phyloP scores from a whole-genome alignment of 2,888 invertebrate genomes.

The Philhelius pedissequus region DNA sequence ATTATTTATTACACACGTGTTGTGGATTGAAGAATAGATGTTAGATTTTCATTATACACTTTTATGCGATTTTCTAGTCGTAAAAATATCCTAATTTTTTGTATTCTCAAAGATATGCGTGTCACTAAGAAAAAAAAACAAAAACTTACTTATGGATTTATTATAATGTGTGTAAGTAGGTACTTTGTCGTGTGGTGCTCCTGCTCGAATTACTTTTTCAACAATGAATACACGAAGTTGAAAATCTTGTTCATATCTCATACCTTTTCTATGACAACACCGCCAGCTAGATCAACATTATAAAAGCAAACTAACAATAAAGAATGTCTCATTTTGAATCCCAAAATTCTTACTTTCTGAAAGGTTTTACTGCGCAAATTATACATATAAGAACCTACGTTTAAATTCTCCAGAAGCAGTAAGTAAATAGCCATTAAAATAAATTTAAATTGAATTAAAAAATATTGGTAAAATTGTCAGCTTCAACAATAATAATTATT shows the following conservation, averaged over 20 bases:
- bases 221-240: conserved; percentile 24
- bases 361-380: neutral
- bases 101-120: conserved; percentile 4
- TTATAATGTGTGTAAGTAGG: no score
- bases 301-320: conserved; percentile 9
- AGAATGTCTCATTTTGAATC: neutral
- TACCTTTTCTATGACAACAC: conserved; percentile 15
- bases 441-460: neutral
- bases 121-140: neutral
- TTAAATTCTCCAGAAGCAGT: neutral
- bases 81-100: neutral
- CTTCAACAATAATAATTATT: neutral
- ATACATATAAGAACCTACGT: neutral
- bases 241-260: conserved; percentile 31
- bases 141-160: conserved; percentile 10
- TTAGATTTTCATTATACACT: neutral
- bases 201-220: neutral
- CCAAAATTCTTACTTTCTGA: neutral
- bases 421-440: neutral
- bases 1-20: neutral
- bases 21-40: neutral
- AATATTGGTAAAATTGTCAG: neutral
- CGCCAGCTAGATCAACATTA: neutral
- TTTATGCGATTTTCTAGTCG: neutral
- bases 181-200: conserved; percentile 17